Evolutionary conservation across 2,888 invertebrate genomes (phyloP).

Genomic region (Calephelis perditalis): DNA sequence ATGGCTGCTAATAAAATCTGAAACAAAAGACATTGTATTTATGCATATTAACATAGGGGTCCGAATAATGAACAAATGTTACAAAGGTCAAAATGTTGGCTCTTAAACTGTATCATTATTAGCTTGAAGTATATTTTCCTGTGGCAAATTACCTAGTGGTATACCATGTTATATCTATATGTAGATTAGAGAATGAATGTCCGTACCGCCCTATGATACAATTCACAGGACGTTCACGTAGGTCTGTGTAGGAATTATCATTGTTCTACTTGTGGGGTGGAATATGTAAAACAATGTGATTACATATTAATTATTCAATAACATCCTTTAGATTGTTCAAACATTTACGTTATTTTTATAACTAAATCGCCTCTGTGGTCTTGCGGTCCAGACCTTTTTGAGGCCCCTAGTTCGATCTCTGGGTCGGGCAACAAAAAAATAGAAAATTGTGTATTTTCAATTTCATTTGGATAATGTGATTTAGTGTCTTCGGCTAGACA

Average conservation of each 20-base stretch:
- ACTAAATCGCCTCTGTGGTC: too few relatives aligned
- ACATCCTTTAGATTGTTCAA: neutral
- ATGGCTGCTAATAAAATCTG: conserved; percentile 32
- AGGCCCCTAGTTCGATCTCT: too few relatives aligned
- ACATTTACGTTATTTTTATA: too few relatives aligned
- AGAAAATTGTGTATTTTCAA: too few relatives aligned
- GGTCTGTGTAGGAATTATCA: conserved; percentile 52
- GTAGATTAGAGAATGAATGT: conserved; percentile 66
- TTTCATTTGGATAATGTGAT: too few relatives aligned
- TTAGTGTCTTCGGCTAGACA: too few relatives aligned
- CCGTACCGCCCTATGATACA: conserved; percentile 53
- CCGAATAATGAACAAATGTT: conserved; percentile 31
- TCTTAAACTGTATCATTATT: neutral
- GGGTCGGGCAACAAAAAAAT: too few relatives aligned
- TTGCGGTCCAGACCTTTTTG: too few relatives aligned
- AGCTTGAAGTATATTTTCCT: conserved; percentile 5
- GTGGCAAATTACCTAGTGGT: conserved; percentile 3
- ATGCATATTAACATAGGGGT: conserved; percentile 36
- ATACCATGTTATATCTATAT: conserved; percentile 48
- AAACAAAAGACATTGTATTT: conserved; percentile 34
- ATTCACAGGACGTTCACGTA: conserved; percentile 46
- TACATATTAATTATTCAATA: conserved; percentile 11
- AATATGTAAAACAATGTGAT: conserved; percentile 24
- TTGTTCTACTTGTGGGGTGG: conserved; percentile 47
- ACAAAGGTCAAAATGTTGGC: conserved; percentile 27